Conservation (phyloP, 2,888 invertebrate species). For the Drosophila barbarae region DNA sequence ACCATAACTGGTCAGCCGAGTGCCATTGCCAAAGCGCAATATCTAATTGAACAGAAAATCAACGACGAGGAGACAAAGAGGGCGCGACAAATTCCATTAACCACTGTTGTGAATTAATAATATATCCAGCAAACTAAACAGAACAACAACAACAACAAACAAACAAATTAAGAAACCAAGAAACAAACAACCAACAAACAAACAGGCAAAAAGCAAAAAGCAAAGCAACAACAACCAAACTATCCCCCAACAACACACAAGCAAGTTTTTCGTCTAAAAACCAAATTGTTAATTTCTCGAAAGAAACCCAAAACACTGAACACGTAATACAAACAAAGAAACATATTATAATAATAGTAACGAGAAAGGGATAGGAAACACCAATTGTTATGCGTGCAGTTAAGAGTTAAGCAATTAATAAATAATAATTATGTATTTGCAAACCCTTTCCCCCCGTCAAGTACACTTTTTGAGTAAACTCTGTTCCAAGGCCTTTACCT, state of each 20-base stretch:
- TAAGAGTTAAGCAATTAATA: constrained; percentile 35
- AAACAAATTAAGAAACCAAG: constrained; percentile 20
- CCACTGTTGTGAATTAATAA: constrained; percentile 80
- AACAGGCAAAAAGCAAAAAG: constrained; percentile 43
- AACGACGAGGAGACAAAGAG: constrained; percentile 97
- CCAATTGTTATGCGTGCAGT: constrained; percentile 41
- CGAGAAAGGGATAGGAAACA: constrained; percentile 39
- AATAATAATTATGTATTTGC: constrained; percentile 40
- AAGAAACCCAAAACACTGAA: constrained; percentile 7
- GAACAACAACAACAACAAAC: constrained; percentile 23
- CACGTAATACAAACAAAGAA: constrained; percentile 23
- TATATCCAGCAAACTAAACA: constrained; percentile 37
- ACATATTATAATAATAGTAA: constrained; percentile 30
- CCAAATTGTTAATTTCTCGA: constrained; percentile 43
- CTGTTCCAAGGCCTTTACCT: constrained; percentile 39
- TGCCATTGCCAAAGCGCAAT: constrained; percentile 95
- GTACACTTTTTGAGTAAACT: constrained; percentile 29
- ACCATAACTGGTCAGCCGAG: constrained; percentile 94
- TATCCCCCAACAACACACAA: constrained; percentile 14
- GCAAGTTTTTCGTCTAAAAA: constrained; percentile 42
- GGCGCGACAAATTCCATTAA: constrained; percentile 91
- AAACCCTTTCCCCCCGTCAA: constrained; percentile 3
- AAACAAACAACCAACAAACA: constrained; percentile 39
- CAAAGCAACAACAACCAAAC: constrained; percentile 52
- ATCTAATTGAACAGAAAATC: constrained; percentile 97